These are phyloP conservation scores for Schizotus pectinicornis DNA, from an alignment of 2,888 invertebrate genomes.

Conservation along the genomic window DNA sequence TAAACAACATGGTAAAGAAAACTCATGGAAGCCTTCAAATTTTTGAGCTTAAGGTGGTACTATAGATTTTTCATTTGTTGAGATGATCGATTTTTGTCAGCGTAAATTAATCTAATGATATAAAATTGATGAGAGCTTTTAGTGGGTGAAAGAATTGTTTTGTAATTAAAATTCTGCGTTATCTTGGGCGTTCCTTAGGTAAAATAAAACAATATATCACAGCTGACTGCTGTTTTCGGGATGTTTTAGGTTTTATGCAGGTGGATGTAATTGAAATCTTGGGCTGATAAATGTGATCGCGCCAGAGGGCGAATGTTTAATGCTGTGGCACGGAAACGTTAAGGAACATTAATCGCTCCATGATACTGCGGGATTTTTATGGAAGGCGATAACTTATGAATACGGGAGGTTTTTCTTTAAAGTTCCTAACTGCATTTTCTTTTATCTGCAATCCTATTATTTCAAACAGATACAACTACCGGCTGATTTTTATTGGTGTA, in stretches of 20 bases:
- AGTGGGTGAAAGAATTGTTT: no score
- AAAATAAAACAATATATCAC: slow-evolving; percentile 10
- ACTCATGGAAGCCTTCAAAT: no score
- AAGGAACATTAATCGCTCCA: slow-evolving; percentile 51
- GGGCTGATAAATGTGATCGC: slow-evolving; percentile 45
- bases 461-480: slow-evolving; percentile 20
- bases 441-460: slow-evolving; percentile 35
- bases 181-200: no score
- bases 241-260: slow-evolving; percentile 14
- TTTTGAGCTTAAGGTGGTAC: no score
- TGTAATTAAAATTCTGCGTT: no score
- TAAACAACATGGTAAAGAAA: no score
- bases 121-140: no score
- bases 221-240: slow-evolving; percentile 4
- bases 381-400: slow-evolving; percentile 46
- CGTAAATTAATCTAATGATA: no score
- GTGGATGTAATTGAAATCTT: slow-evolving; percentile 47
- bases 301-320: slow-evolving; percentile 46
- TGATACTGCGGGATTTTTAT: slow-evolving; percentile 48
- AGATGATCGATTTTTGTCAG: not conserved
- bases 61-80: slow-evolving; percentile 1
- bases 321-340: slow-evolving; percentile 50
- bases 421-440: slow-evolving; percentile 35
- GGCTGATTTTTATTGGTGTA: not conserved
- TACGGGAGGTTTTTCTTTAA: slow-evolving; percentile 39